These are phyloP conservation scores for Plectus sambesii DNA, from an alignment of 1,140 invertebrate species.

Conservation along the genomic window DNA sequence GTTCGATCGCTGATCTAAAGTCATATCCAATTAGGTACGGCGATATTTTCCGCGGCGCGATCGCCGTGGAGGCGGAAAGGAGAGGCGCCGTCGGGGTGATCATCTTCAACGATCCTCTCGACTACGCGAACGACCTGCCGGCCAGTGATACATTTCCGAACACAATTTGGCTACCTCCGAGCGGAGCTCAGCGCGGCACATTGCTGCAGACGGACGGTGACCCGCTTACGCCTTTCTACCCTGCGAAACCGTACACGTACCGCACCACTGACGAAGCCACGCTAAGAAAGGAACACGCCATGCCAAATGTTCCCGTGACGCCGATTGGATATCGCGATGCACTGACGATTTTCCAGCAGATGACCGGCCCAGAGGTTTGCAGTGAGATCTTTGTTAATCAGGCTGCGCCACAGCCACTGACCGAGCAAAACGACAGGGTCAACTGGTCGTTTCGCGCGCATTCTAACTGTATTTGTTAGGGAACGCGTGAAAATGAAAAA, in stretches of 20 bases:
- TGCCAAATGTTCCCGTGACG: slow-evolving; percentile 11
- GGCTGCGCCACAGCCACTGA: too few species aligned
- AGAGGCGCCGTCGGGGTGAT: neutral
- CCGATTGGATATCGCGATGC: slow-evolving; percentile 13
- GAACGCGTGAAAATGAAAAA: neutral
- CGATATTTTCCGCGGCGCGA: neutral
- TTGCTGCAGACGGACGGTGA: neutral
- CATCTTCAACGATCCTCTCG: neutral
- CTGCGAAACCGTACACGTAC: slow-evolving; percentile 8
- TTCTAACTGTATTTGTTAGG: too few species aligned
- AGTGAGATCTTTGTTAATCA: too few species aligned
- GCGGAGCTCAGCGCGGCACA: neutral
- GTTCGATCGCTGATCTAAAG: too few species aligned
- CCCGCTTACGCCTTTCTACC: neutral
- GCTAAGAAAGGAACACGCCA: neutral
- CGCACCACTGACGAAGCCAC: neutral
- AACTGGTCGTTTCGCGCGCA: too few species aligned
- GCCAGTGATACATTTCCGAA: slow-evolving; percentile 3
- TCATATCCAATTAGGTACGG: too few species aligned
- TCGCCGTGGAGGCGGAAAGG: neutral
- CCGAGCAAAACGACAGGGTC: too few species aligned
- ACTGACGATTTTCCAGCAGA: slow-evolving; percentile 1
- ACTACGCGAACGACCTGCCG: slow-evolving; percentile 2
- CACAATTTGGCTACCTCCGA: neutral
- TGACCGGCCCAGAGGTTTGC: slow-evolving; percentile 2